Base-by-base conservation (phyloP, 2,888 invertebrate genomes). In the Zhuqinia jingwanae region DNA sequence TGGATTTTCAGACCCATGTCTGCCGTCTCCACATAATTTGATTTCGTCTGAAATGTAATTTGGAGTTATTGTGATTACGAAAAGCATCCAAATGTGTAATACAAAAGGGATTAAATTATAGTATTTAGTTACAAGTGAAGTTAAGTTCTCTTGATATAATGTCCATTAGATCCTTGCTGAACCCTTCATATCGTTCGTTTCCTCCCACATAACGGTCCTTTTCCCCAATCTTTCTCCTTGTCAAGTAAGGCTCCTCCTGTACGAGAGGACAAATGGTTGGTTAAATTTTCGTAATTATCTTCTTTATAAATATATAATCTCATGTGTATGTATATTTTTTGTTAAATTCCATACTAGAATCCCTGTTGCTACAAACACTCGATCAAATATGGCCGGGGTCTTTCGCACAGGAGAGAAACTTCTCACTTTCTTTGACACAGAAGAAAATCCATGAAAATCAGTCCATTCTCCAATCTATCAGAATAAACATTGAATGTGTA, bases 191-290 rank as follows among this genome's bases (percentile, higher is more conserved):
- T 83, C 95, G 94, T 89, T 94, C 94, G 92, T 96, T 96, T 36
- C 77, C 77, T 0, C 0, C 77, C 13, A 11, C 10, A 11, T 53
- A 75, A 10, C 75, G 75, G 1, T 75, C 75, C 1, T 53, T 50
- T n/a, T 75, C 75, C 6, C 75, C 53, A n/a, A 75, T 10, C 42
- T 94, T 94, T 91, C 95, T 95, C 90, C 94, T 92, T 96, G 96
- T 97, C 91, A 97, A 95, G 92, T 96, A 98, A 0, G 97, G 97
- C 91, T 97, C 97, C 92, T 97, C 97, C 95, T 95, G 92, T 79
- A 36, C n/a, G n/a, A n/a, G n/a, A n/a, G n/a, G n/a, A n/a, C n/a
- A n/a, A n/a, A n/a, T n/a, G n/a, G n/a, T n/a, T n/a, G 56, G 56
- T 56, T 56, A n/a, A 8, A 25, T n/a, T n/a, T n/a, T 20, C 6